These are phyloP conservation scores for Bombus confusus DNA, from an alignment of 1,140 invertebrate genomes.

Conservation along the genomic window DNA sequence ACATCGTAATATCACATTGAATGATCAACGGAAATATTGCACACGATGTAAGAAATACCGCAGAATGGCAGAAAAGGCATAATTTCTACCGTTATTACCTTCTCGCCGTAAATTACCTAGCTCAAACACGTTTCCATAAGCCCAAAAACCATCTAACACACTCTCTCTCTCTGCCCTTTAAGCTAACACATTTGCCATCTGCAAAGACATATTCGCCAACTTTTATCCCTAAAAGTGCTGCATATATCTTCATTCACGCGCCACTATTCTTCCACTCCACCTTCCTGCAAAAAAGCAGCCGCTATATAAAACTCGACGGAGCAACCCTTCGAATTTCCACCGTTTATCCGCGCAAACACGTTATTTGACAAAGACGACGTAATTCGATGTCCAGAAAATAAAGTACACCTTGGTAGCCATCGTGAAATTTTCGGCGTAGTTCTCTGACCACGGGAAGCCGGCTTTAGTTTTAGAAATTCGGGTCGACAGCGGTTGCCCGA, in stretches of 20 bases:
- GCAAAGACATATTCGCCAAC: not conserved
- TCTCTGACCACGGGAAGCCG: no score
- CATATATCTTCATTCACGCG: not conserved
- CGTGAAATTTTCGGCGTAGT: no score
- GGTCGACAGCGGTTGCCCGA: not conserved
- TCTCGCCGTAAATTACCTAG: not conserved
- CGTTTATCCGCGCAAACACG: not conserved
- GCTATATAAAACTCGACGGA: not conserved
- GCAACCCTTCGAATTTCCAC: not conserved
- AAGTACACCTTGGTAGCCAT: not conserved
- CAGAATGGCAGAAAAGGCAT: not conserved
- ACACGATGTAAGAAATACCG: not conserved
- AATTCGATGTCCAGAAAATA: constrained; percentile 37
- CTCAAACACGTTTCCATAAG: not conserved
- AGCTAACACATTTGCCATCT: not conserved
- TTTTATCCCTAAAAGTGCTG: not conserved
- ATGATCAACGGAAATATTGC: not conserved
- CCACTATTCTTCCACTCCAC: not conserved
- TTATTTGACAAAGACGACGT: not conserved
- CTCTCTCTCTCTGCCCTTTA: not conserved
- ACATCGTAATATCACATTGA: not conserved
- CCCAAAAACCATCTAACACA: not conserved
- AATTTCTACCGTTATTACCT: not conserved
- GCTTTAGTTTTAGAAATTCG: no score
- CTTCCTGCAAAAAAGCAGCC: not conserved